Conservation (phyloP, 53 echinoderm and acorn worm genomes). For the Paracentrotus lividus region DNA sequence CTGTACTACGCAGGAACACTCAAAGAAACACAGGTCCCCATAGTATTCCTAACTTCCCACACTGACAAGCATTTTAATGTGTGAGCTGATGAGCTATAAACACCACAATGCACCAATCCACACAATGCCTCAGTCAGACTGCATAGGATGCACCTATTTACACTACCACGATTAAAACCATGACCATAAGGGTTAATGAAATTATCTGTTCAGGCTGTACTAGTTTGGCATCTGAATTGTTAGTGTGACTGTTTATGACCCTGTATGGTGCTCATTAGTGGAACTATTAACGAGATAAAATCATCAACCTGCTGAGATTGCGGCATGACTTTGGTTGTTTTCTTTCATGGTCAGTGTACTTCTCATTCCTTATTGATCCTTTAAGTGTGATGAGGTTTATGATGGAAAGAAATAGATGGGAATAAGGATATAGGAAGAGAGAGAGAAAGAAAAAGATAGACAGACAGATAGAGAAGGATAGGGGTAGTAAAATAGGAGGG, state of each 20-base stretch:
- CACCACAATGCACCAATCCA: neutral
- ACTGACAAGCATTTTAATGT: neutral
- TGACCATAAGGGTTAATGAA: no score
- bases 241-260: neutral
- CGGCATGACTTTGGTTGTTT: neutral
- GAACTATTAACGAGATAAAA: neutral
- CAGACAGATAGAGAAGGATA: neutral
- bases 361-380: neutral
- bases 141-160: no score
- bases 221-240: no score
- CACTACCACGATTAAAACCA: no score
- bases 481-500: neutral
- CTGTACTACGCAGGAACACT: neutral
- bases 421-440: neutral
- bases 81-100: neutral
- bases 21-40: neutral
- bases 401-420: neutral
- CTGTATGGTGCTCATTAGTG: conserved; percentile 6
- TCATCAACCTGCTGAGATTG: neutral
- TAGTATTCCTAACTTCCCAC: neutral
- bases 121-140: no score
- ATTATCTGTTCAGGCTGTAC: no score
- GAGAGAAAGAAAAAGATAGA: neutral
- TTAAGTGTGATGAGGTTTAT: neutral
- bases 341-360: neutral